Conservation (phyloP, 2,888 invertebrate genomes). For the Caenorhabditis zanzibari region DNA sequence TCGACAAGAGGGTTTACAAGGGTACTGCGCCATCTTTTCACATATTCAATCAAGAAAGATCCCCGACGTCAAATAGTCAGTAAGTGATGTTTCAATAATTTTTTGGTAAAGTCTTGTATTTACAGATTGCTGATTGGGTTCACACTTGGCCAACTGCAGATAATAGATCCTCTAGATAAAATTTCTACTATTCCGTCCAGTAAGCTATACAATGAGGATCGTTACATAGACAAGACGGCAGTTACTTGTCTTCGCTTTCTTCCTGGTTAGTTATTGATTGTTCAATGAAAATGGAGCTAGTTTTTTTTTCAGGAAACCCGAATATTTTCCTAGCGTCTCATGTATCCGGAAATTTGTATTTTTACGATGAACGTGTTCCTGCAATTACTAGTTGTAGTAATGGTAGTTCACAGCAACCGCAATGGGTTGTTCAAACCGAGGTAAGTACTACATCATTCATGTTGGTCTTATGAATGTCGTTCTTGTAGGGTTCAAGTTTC, state of each 20-base stretch:
- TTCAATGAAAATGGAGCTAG: background rate
- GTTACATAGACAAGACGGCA: slow-evolving; percentile 93
- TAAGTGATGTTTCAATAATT: slow-evolving; percentile 29
- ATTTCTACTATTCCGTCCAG: slow-evolving; percentile 87
- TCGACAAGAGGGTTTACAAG: slow-evolving; percentile 98
- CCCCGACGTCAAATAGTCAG: slow-evolving; percentile 77
- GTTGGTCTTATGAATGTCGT: background rate
- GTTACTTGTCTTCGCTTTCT: slow-evolving; percentile 99
- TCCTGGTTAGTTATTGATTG: slow-evolving; percentile 86
- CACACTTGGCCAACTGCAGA: slow-evolving; percentile 97
- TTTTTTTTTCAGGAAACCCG: slow-evolving; percentile 87
- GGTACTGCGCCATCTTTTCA: slow-evolving; percentile 99
- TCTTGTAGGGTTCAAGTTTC: slow-evolving; percentile 90
- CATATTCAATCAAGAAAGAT: slow-evolving; percentile 91
- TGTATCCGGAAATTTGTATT: slow-evolving; percentile 95
- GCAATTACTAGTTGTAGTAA: slow-evolving; percentile 11
- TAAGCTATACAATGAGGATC: slow-evolving; percentile 97
- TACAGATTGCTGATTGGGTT: slow-evolving; percentile 96
- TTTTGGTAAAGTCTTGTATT: no score
- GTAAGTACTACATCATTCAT: background rate
- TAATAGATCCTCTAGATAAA: slow-evolving; percentile 97
- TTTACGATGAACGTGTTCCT: slow-evolving; percentile 90
- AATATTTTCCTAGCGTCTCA: slow-evolving; percentile 96
- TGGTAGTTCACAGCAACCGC: slow-evolving; percentile 11
- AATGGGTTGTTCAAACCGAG: slow-evolving; percentile 43